Evolutionary conservation across 2,888 invertebrate species (phyloP).

Genomic region (Gymnocheta viridis): DNA sequence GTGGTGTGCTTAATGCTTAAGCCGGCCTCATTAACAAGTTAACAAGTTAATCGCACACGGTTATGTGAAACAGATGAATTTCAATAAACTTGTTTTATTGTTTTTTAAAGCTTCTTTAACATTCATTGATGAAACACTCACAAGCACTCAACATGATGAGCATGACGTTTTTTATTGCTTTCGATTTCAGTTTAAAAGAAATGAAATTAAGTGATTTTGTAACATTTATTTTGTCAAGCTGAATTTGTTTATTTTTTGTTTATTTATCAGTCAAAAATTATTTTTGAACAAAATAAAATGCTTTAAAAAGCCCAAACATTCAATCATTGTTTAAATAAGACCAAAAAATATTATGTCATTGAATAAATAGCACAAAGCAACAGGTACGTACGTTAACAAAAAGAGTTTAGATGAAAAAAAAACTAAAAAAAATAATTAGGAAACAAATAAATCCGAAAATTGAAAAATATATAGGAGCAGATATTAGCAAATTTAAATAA

Average conservation of each 20-base stretch:
- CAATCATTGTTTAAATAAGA: background rate
- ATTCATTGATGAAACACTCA: constrained; percentile 39
- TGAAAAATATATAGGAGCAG: background rate
- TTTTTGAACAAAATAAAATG: constrained; percentile 18
- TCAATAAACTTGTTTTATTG: constrained; percentile 50
- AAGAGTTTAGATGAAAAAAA: background rate
- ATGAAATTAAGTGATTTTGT: constrained; percentile 34
- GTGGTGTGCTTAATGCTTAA: background rate
- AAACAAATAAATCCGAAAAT: background rate
- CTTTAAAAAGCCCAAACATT: constrained; percentile 11
- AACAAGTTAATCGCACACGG: constrained; percentile 53
- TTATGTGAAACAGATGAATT: constrained; percentile 41
- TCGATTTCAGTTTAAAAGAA: constrained; percentile 50
- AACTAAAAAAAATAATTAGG: background rate
- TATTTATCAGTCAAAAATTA: background rate
- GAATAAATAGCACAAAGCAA: constrained; percentile 14
- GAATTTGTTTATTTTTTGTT: constrained; percentile 4
- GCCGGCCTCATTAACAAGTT: constrained; percentile 57
- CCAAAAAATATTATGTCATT: constrained; percentile 50
- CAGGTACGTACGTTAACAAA: background rate
- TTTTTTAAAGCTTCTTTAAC: constrained; percentile 21
- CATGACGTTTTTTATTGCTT: constrained; percentile 18
- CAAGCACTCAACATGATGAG: background rate
- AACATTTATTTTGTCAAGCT: background rate
- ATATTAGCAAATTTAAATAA: background rate